Conservation (phyloP, 2,888 invertebrate genomes). For the Ceratothoa steindachneri region DNA sequence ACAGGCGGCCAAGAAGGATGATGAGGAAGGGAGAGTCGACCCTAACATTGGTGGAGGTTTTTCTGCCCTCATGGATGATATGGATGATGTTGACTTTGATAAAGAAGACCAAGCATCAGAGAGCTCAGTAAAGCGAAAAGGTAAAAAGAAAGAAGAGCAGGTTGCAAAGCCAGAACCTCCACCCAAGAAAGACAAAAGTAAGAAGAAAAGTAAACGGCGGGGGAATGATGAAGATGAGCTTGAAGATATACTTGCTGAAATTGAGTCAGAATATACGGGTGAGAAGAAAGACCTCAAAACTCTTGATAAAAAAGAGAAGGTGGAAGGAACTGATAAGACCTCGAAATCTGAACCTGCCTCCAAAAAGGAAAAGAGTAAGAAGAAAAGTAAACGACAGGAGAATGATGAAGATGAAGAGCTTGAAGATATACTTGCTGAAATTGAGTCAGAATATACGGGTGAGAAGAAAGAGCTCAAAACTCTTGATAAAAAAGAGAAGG, state of each 20-base stretch:
- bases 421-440: constrained; percentile 75
- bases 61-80: constrained; percentile 39
- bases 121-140: neutral
- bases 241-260: constrained; percentile 75
- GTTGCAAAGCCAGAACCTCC: constrained; percentile 31
- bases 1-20: constrained; percentile 28
- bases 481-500: too few species aligned
- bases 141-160: constrained; percentile 12
- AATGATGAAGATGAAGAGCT: constrained; percentile 52
- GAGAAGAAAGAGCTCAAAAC: constrained; percentile 52
- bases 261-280: constrained; percentile 74
- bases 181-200: constrained; percentile 46
- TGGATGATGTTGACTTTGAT: constrained; percentile 26
- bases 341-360: neutral
- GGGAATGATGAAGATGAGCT: constrained; percentile 75
- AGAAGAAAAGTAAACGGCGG: constrained; percentile 53
- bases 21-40: constrained; percentile 26
- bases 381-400: constrained; percentile 22
- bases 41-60: constrained; percentile 35
- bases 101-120: constrained; percentile 19
- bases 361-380: neutral
- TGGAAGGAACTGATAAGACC: neutral
- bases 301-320: neutral
- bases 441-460: constrained; percentile 74
- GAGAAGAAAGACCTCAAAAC: constrained; percentile 56